Evolutionary conservation across 2,888 invertebrate genomes (phyloP), one percentile per base, ranked within the genome.

Genomic region (Linyphia triangularis): DNA sequence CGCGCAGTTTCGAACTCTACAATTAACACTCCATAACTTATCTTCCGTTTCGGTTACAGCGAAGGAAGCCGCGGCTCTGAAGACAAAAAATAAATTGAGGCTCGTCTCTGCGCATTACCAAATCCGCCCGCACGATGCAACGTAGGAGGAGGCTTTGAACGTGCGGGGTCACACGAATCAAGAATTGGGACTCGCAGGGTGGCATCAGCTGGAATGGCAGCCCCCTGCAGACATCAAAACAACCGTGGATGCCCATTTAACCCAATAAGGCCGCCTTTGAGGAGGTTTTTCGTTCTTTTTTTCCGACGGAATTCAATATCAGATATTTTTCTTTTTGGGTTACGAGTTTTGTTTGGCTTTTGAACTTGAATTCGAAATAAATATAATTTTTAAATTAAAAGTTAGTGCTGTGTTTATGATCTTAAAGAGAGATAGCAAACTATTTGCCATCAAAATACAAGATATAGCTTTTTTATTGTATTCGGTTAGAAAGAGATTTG

Each of bases 181-280:
- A 59, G 77, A 85, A 85, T 77, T 85, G 57, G 84, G 84, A 57
- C 84, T 85, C 69, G 28, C 59, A 75, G 84, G 84, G 84, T 77
- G 84, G 84, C 84, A 82, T 63, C 67, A 67, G 37, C 26, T 72
- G 72, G 72, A 72, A 37, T 85, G 84, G 75, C 84, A 69, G 28
- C 84, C 77, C 84, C 84, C 84, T 40, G 69, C 77, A 37, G 61
- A 28, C 84, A 67, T 85, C 84, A 75, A 85, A 85, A 85, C 84
- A 85, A 85, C 84, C 84, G 59, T 59, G 69, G 22, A 73, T 77
- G 84, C 77, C 84, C n/a, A 77, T 85, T 85, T 77, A 77, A 77
- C 84, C 84, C 75, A 83, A 83, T 83, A 83, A 65, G 43, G 40
- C 63, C 69, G 16, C 73, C 28, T n/a, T 33, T 33, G 33, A 33